Base-by-base conservation (phyloP, 2,113 vertebrate species). In the Silurus glanis region DNA sequence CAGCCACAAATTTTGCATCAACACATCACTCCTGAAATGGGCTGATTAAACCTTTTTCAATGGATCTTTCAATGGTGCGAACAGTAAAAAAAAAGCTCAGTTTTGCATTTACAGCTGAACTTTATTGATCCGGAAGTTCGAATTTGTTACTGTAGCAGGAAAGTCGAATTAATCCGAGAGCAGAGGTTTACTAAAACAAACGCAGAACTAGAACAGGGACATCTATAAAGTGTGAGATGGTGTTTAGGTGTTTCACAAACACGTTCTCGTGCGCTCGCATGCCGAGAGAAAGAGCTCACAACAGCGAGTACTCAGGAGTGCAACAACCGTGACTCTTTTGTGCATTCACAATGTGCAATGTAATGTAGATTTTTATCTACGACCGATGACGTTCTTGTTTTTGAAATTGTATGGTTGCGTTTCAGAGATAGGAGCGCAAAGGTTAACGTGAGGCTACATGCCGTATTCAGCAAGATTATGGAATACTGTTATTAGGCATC, bases 401-500 rank as follows among this genome's bases (percentile, higher is more conserved):
- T 56, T 47, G 49, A 56, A 17, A 19, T 80, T 61, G 62, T 67
- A 12, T 56, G 9, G 28, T 0, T 23, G 21, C 25, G 19, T 12
- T 83, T 83, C 53, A 28, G 16, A 3, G 10, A 25, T 58, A 66
- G 37, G 66, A 71, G 28, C 16, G 47, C 14, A 69, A 51, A 62
- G 9, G 25, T 72, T 58, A 72, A 83, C 69, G n/a, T 74, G 67
- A 84, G 37, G 21, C 28, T 37, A 72, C 69, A 83, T 83, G 80
- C 14, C 71, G 66, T 47, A 87, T 66, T 87, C 28, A 55, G 28
- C 84, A 56, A n/a, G 79, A 75, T 75, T 51, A 66, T 21, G 19
- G 21, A 37, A 59, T 58, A 56, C 47, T 64, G 71, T 75, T 66
- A 23, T 23, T 66, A 55, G 21, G 6, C 19, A 25, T 72, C 45